phyloP scores from a whole-genome alignment of 2,113 vertebrate species.

The Taxidea taxus region DNA sequence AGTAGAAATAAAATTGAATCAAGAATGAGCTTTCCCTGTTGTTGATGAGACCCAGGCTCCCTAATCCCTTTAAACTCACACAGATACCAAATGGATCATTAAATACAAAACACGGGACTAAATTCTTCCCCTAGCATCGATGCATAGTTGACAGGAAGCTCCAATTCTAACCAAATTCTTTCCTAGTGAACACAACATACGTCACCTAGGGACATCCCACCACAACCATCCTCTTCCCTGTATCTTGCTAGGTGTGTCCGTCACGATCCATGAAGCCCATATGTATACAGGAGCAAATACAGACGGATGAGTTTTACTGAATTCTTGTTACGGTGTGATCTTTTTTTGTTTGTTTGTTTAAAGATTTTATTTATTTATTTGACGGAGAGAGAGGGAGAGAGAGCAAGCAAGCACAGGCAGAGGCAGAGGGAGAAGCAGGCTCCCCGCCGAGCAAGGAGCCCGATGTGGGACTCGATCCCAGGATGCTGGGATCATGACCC shows the following conservation, averaged over 20 bases:
- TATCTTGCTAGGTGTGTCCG: neutral
- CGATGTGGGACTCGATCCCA: too few species aligned
- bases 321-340: neutral
- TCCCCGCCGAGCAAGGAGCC: too few species aligned
- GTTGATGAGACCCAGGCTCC: neutral
- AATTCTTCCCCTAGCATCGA: neutral
- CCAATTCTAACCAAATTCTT: neutral
- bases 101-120: neutral
- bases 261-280: neutral
- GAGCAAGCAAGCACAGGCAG: too few species aligned
- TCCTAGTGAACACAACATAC: neutral
- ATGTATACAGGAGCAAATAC: neutral
- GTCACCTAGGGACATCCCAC: neutral
- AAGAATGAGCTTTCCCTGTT: neutral
- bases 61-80: neutral
- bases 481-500: too few species aligned
- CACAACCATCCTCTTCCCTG: neutral
- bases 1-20: neutral
- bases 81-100: neutral
- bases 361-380: too few species aligned
- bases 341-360: too few species aligned
- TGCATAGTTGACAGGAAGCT: neutral
- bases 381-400: too few species aligned
- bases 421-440: too few species aligned
- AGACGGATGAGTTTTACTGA: neutral